Evolutionary conservation across 2,797 vertebrate species (phyloP).

Genomic region (Chromis chromis): DNA sequence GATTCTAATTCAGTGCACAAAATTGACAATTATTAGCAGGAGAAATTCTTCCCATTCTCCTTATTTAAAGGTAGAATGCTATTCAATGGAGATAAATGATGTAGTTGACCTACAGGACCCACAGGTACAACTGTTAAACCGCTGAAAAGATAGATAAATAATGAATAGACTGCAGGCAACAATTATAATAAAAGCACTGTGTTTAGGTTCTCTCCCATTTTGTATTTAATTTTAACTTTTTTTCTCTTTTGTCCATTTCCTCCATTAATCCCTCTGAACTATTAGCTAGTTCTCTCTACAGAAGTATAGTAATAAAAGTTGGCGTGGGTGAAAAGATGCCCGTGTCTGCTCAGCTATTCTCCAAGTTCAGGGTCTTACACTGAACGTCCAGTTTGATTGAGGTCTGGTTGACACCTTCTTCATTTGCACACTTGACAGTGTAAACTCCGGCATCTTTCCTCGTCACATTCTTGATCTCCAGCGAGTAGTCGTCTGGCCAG

Average conservation of each 20-base stretch:
- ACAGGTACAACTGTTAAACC: not conserved
- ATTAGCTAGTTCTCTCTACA: not conserved
- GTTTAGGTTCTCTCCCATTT: no score
- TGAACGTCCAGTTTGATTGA: slow-evolving; percentile 84
- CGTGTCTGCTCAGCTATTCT: slow-evolving; percentile 1
- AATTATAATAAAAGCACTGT: not conserved
- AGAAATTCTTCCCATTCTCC: not conserved
- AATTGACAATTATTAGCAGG: not conserved
- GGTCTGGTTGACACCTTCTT: slow-evolving; percentile 82
- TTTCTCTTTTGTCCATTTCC: slow-evolving; percentile 1
- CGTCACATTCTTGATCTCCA: slow-evolving; percentile 89
- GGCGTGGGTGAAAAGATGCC: not conserved
- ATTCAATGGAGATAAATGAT: slow-evolving; percentile 13
- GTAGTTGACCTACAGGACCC: not conserved
- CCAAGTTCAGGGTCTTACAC: slow-evolving; percentile 81
- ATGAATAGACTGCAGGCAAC: slow-evolving; percentile 16
- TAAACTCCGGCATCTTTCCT: slow-evolving; percentile 86
- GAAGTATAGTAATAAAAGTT: no score
- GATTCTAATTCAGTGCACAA: slow-evolving; percentile 25
- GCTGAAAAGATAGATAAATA: not conserved
- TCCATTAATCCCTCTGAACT: slow-evolving; percentile 14
- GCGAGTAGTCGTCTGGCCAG: slow-evolving; percentile 72
- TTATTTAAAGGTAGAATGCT: not conserved
- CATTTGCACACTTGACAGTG: slow-evolving; percentile 84
- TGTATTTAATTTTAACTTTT: not conserved